A percentile compares a stretch with the other conserved stretches of the same genome.
Evolutionary conservation across 1,140 invertebrate species (phyloP).

Genomic region (Potamilus streckersoni): DNA sequence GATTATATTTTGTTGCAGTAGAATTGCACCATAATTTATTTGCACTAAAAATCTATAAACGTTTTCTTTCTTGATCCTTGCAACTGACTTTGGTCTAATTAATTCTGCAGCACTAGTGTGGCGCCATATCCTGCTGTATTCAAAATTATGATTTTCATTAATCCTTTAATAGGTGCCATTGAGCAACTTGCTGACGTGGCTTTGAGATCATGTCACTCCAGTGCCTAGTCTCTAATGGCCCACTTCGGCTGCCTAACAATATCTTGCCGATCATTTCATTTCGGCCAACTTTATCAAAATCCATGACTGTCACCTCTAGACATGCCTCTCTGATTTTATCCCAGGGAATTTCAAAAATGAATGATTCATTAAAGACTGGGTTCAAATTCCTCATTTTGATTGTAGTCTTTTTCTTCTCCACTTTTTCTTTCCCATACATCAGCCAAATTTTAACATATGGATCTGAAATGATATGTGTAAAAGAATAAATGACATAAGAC

Average conservation of each 20-base stretch:
- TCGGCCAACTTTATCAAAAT: conserved; percentile 90
- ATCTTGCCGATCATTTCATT: conserved; percentile 92
- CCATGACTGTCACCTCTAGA: conserved; percentile 87
- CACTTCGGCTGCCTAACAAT: conserved; percentile 82
- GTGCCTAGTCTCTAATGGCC: conserved; percentile 86
- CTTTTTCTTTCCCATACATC: conserved; percentile 70
- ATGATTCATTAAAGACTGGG: conserved; percentile 75
- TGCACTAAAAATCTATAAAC: no score
- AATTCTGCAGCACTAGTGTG: no score
- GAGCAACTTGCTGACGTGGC: conserved; percentile 84
- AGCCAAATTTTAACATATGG: conserved; percentile 75
- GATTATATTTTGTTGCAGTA: no score
- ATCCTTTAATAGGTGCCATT: conserved; percentile 83
- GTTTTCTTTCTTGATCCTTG: no score
- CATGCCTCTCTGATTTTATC: conserved; percentile 86
- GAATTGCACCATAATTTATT: no score
- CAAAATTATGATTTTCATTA: conserved; percentile 27
- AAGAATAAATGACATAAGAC: no score
- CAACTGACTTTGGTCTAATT: no score
- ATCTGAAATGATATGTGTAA: conserved; percentile 66
- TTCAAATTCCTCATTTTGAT: conserved; percentile 73
- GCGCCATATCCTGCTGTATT: neutral
- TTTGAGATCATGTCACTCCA: conserved; percentile 92
- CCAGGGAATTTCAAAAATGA: conserved; percentile 73
- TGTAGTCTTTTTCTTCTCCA: conserved; percentile 75